Conservation (phyloP, 1,140 invertebrate species). For the Copidosoma floridanum region DNA sequence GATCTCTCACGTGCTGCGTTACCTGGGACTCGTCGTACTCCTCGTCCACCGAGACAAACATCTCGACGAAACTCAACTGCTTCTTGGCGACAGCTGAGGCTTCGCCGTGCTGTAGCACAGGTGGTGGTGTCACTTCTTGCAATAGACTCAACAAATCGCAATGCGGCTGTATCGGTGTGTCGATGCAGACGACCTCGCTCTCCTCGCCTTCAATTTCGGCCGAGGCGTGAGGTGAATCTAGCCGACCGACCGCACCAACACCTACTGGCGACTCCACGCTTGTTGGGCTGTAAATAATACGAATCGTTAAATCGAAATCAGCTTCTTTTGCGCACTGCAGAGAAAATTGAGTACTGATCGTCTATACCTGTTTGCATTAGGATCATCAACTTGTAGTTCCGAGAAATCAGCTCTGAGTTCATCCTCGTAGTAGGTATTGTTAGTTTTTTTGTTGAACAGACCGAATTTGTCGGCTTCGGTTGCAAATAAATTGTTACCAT, state of each 20-base stretch:
- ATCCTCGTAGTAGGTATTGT: conserved; percentile 39
- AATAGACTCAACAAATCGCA: conserved; percentile 64
- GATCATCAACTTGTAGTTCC: conserved; percentile 47
- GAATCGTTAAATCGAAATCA: background rate
- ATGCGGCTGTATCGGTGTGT: conserved; percentile 66
- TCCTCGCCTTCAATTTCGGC: conserved; percentile 72
- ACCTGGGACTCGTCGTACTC: conserved; percentile 52
- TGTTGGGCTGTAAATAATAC: conserved; percentile 39
- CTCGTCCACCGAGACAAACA: conserved; percentile 64
- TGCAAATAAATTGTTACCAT: conserved; percentile 59
- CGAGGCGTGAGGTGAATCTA: conserved; percentile 61
- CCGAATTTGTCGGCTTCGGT: conserved; percentile 39
- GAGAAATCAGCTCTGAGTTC: conserved; percentile 47
- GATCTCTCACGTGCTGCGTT: conserved; percentile 63
- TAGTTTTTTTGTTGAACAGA: conserved; percentile 29
- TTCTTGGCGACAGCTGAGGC: conserved; percentile 33
- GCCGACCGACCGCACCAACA: conserved; percentile 57
- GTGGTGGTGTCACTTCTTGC: conserved; percentile 58
- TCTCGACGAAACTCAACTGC: conserved; percentile 53
- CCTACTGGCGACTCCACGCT: conserved; percentile 51
- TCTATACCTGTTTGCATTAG: conserved; percentile 52
- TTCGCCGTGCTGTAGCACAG: conserved; percentile 49
- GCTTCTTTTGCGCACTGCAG: too few species aligned
- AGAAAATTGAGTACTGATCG: too few species aligned
- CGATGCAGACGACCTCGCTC: conserved; percentile 66